Evolutionary conservation across 2,113 vertebrate species (phyloP).

Genomic region (Gobius niger): DNA sequence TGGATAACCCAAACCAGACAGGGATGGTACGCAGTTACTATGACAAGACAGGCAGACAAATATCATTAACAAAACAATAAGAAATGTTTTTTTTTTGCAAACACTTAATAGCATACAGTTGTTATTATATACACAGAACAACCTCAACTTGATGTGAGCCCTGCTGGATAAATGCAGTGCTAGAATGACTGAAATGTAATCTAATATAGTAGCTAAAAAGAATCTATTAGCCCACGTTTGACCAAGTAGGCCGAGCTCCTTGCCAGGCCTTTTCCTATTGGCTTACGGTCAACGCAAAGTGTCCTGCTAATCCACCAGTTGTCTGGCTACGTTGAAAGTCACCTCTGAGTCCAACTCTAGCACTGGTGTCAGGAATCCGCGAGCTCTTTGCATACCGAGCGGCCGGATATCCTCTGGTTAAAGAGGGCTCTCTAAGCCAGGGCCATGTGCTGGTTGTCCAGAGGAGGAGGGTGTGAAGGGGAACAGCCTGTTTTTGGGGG

Average conservation of each 20-base stretch:
- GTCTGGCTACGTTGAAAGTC: constrained; percentile 65
- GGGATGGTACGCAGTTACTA: too few species aligned
- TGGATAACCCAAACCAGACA: too few species aligned
- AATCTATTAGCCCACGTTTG: constrained; percentile 31
- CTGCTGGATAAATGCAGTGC: neutral
- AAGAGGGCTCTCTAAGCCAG: constrained; percentile 68
- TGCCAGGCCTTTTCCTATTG: constrained; percentile 46
- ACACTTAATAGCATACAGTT: too few species aligned
- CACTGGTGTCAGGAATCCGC: constrained; percentile 66
- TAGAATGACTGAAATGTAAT: constrained; percentile 31
- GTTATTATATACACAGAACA: too few species aligned
- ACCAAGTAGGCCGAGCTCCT: constrained; percentile 32
- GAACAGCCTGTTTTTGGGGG: constrained; percentile 16
- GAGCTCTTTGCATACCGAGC: constrained; percentile 66
- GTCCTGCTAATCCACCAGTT: constrained; percentile 70
- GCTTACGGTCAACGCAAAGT: constrained; percentile 57
- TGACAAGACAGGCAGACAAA: too few species aligned
- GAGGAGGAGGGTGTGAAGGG: constrained; percentile 31
- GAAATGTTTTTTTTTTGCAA: too few species aligned
- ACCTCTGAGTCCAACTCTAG: constrained; percentile 63
- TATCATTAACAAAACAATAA: too few species aligned
- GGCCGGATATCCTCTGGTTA: constrained; percentile 74
- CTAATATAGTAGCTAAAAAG: constrained; percentile 26
- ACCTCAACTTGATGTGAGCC: neutral
- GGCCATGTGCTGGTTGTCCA: constrained; percentile 61